Evolutionary conservation across 37 sponge, comb jelly and placozoan genomes (phyloP), one percentile per base, ranked within the genome.

Genomic region (Chondrosia reniformis): DNA sequence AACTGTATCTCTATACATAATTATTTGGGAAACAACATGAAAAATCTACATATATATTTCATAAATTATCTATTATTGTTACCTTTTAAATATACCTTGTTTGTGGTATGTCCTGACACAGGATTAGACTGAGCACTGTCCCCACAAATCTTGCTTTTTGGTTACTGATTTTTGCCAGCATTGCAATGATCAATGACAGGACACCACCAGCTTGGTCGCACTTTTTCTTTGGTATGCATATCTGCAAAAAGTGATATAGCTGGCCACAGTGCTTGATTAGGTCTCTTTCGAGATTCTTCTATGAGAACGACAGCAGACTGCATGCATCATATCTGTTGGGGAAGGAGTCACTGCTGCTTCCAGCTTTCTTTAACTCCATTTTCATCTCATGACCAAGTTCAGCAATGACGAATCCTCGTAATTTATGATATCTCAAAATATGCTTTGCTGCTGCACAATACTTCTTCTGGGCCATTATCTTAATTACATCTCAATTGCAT

Each of bases 31-130:
- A 62, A 24, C 27, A 12, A 62, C n/a, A 22, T 24, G 8, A 62
- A 9, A 22, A 37, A 66, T 66, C 21, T 40, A 32, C 38, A 66
- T 30, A 32, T 19, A 36, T 7, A 19, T 19, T 19, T 30, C n/a
- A 59, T 19, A 49, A 19, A 49, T 19, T 49, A 49, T 10, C 52
- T 19, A 49, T 19, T 49, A 19, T 49, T 49, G 15, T 15, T 62
- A 9, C 8, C 8, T 9, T 62, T 22, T 66, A 31, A 37, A 36
- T 19, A 5, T 19, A 66, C 67, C 17, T 66, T 36, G 7, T 36
- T 66, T 10, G 67, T 66, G 67, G 67, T 36, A 6, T 66, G 67
- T 66, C 67, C 67, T 66, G 67, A 66, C 67, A 66, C 33, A 66
- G 38, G 9, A 66, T 10, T 31, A 66, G 40, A 40, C 67, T 66